phyloP scores from a whole-genome alignment of 2,797 vertebrate genomes.

The Tachyglossus aculeatus region DNA sequence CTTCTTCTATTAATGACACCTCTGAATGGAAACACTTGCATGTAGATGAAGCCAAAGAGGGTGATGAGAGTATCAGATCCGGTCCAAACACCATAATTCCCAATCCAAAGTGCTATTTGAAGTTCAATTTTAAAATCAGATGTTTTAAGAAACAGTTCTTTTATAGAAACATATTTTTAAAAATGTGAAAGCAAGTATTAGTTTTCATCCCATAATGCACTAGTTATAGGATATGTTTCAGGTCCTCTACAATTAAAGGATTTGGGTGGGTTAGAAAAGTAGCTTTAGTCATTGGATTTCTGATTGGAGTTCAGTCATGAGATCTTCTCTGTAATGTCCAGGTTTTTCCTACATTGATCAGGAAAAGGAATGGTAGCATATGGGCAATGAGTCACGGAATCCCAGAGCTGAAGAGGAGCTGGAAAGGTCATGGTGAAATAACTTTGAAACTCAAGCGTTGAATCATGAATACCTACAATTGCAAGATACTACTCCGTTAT shows the following conservation, averaged over 20 bases:
- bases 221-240: slow-evolving; percentile 57
- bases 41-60: too few species aligned
- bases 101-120: too few species aligned
- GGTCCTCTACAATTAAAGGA: slow-evolving; percentile 63
- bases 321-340: slow-evolving; percentile 31
- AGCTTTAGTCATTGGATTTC: slow-evolving; percentile 58
- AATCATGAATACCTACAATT: slow-evolving; percentile 40
- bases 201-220: slow-evolving; percentile 38
- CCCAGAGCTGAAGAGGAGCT: not conserved
- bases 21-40: too few species aligned
- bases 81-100: too few species aligned
- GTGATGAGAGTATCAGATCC: too few species aligned
- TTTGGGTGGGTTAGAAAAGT: slow-evolving; percentile 51
- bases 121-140: slow-evolving; percentile 5
- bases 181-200: slow-evolving; percentile 45
- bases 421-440: slow-evolving; percentile 23
- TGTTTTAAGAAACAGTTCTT: slow-evolving; percentile 27
- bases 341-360: slow-evolving; percentile 57
- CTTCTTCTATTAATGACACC: too few species aligned
- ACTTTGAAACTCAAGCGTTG: slow-evolving; percentile 33
- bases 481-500: slow-evolving; percentile 10
- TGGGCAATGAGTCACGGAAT: too few species aligned
- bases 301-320: slow-evolving; percentile 51
- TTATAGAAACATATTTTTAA: slow-evolving; percentile 23
- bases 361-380: slow-evolving; percentile 12